These are phyloP conservation scores for Yponomeuta cagnagella DNA, from an alignment of 2,888 invertebrate species.

Conservation along the genomic window DNA sequence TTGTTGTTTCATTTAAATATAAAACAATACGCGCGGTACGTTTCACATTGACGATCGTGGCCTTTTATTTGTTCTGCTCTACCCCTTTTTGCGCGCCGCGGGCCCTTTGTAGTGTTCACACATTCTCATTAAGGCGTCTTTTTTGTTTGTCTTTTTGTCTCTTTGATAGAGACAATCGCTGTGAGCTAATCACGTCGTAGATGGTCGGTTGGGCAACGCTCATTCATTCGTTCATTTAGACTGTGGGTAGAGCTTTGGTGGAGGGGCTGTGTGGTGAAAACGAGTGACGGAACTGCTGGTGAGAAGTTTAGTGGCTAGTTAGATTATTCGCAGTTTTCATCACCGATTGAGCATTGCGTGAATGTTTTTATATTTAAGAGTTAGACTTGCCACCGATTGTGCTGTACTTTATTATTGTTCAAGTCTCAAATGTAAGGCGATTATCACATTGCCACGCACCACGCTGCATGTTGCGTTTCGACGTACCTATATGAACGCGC, in stretches of 20 bases:
- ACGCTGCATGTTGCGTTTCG: no score
- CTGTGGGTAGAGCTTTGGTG: neutral
- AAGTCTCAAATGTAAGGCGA: no score
- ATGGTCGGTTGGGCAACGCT: neutral
- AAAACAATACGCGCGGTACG: slow-evolving; percentile 70
- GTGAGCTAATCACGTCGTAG: neutral
- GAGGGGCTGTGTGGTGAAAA: neutral
- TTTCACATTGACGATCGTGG: slow-evolving; percentile 45
- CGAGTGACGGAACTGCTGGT: slow-evolving; percentile 9
- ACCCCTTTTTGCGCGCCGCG: slow-evolving; percentile 56
- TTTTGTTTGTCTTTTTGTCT: neutral
- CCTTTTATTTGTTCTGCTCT: slow-evolving; percentile 58
- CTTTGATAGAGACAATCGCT: slow-evolving; percentile 4
- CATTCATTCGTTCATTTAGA: slow-evolving; percentile 17
- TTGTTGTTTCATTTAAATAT: slow-evolving; percentile 73
- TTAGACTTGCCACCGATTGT: no score
- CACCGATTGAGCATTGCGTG: no score
- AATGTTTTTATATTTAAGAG: no score
- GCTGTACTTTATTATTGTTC: no score
- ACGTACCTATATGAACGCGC: no score
- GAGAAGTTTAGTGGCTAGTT: no score
- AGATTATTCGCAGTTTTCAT: no score
- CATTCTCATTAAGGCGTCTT: slow-evolving; percentile 54
- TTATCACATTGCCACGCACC: no score
- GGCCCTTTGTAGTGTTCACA: slow-evolving; percentile 56